Evolutionary conservation across 1,140 invertebrate species (phyloP).

Genomic region (Drosophila repletoides): DNA sequence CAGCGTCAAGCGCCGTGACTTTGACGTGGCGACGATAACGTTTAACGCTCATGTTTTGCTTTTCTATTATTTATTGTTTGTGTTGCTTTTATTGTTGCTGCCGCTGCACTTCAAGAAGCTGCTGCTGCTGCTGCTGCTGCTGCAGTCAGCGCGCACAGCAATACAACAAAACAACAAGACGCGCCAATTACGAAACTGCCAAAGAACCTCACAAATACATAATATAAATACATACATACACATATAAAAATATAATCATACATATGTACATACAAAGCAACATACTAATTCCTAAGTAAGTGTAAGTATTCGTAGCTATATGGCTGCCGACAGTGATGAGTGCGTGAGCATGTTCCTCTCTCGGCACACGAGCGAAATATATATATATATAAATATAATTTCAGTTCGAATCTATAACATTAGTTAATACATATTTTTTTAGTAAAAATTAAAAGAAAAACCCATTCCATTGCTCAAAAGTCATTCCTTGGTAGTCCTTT

Average conservation of each 20-base stretch:
- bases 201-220: conserved; percentile 33
- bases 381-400: no score
- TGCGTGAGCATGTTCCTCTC: background rate
- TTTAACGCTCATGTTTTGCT: conserved; percentile 36
- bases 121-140: conserved; percentile 1
- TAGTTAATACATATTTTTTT: no score
- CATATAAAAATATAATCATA: background rate
- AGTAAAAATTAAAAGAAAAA: no score
- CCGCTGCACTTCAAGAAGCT: conserved; percentile 17
- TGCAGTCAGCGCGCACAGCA: conserved; percentile 10
- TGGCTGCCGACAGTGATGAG: conserved; percentile 13
- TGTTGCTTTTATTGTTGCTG: conserved; percentile 19
- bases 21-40: conserved; percentile 60
- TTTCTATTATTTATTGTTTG: conserved; percentile 21
- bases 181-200: conserved; percentile 61
- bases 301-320: background rate
- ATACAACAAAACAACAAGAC: conserved; percentile 27
- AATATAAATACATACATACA: conserved; percentile 4
- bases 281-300: background rate
- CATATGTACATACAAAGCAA: background rate
- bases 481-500: no score
- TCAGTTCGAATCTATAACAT: no score
- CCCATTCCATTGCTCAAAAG: no score
- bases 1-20: conserved; percentile 50
- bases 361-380: no score